Evolutionary conservation across 1,140 invertebrate genomes (phyloP).

Genomic region (Elysia chlorotica): DNA sequence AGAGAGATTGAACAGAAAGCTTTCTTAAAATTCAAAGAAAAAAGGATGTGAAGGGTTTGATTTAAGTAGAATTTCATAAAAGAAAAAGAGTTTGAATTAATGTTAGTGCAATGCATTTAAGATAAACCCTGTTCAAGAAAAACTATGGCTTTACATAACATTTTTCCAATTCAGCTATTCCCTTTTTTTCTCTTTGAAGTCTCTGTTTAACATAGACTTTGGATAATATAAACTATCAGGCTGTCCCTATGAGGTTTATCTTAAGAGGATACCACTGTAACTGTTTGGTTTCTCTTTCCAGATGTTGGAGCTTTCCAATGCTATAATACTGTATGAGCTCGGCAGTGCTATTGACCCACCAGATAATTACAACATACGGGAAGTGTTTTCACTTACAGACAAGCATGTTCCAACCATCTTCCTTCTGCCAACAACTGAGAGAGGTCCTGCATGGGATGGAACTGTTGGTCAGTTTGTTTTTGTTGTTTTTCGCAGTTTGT

Average conservation of each 20-base stretch:
- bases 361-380: conserved; percentile 51
- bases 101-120: too few relatives aligned
- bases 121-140: too few relatives aligned
- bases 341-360: conserved; percentile 44
- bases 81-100: too few relatives aligned
- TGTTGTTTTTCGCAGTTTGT: too few relatives aligned
- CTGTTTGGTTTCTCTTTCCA: conserved; percentile 29
- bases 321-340: conserved; percentile 52
- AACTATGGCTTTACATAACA: too few relatives aligned
- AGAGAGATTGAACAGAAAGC: too few relatives aligned
- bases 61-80: too few relatives aligned
- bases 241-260: neutral
- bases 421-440: conserved; percentile 41
- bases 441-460: conserved; percentile 31
- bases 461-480: conserved; percentile 42
- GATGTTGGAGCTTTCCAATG: conserved; percentile 48
- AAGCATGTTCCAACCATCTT: conserved; percentile 51
- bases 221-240: neutral
- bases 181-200: neutral
- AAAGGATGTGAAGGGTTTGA: too few relatives aligned
- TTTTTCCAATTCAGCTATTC: neutral
- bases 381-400: conserved; percentile 45
- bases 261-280: neutral
- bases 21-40: too few relatives aligned
- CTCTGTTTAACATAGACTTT: neutral